These are phyloP conservation scores for Chloroceryle aenea DNA, from an alignment of 2,113 vertebrate genomes.

Conservation along the genomic window DNA sequence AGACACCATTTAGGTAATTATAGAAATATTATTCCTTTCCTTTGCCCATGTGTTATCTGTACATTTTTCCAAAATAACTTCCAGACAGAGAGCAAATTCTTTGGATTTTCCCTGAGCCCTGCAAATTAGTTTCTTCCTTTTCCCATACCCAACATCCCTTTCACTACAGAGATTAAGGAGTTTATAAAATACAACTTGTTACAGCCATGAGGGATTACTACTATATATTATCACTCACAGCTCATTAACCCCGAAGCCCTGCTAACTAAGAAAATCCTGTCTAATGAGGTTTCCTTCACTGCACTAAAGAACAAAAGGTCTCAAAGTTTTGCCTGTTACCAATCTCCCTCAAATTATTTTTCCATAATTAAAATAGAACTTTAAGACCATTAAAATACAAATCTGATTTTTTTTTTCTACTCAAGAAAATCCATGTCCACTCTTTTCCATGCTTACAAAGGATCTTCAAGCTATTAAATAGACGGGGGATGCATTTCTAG, in stretches of 20 bases:
- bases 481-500: not conserved
- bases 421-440: constrained; percentile 26
- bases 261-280: constrained; percentile 85
- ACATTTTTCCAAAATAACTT: constrained; percentile 4
- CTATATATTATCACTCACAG: constrained; percentile 82
- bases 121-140: constrained; percentile 67
- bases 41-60: not conserved
- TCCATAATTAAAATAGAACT: constrained; percentile 80
- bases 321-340: constrained; percentile 80
- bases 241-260: constrained; percentile 82
- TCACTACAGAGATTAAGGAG: constrained; percentile 76
- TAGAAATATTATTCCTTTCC: not conserved
- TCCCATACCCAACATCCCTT: constrained; percentile 50
- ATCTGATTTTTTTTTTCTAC: constrained; percentile 63
- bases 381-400: constrained; percentile 63
- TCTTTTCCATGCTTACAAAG: not conserved
- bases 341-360: constrained; percentile 78
- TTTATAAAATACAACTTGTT: constrained; percentile 82
- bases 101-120: constrained; percentile 21
- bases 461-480: not conserved
- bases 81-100: not conserved
- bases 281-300: constrained; percentile 83
- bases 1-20: not conserved
- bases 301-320: constrained; percentile 82
- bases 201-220: constrained; percentile 78